Evolutionary conservation across 2,888 invertebrate genomes (phyloP).

Genomic region (Macrophya annulata): DNA sequence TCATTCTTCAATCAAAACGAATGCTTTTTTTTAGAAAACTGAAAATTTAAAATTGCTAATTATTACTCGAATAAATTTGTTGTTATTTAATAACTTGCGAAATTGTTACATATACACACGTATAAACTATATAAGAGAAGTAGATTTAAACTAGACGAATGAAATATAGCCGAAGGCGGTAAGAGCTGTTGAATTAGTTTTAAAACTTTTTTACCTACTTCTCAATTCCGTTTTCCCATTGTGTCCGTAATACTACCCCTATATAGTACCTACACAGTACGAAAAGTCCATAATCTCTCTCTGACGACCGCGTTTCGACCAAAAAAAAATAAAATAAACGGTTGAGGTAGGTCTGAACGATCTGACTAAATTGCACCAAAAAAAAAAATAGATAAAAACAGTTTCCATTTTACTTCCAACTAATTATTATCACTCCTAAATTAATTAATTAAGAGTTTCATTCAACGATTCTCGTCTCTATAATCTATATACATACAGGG

Average conservation of each 20-base stretch:
- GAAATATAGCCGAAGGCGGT: constrained; percentile 30
- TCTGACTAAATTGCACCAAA: not conserved
- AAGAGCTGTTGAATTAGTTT: constrained; percentile 35
- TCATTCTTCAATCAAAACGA: no score
- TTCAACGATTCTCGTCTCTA: no score
- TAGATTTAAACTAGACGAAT: not conserved
- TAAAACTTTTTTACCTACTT: constrained; percentile 45
- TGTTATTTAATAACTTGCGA: no score
- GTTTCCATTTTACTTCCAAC: not conserved
- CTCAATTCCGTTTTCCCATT: constrained; percentile 33
- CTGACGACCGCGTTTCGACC: not conserved
- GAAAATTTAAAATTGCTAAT: no score
- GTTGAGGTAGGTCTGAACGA: constrained; percentile 40
- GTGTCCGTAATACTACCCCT: not conserved
- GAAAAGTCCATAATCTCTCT: not conserved
- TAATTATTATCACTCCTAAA: not conserved
- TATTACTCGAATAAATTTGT: no score
- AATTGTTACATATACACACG: no score
- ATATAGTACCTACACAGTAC: not conserved
- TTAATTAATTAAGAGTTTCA: no score
- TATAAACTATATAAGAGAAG: not conserved
- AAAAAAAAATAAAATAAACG: constrained; percentile 48
- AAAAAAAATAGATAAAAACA: no score
- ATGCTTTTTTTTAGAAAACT: no score
- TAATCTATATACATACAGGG: no score